Percentiles rank a stretch among this genome's conserved stretches.
phyloP scores from a whole-genome alignment of 2,113 vertebrate genomes.

The Dendropsophus ebraccatus region DNA sequence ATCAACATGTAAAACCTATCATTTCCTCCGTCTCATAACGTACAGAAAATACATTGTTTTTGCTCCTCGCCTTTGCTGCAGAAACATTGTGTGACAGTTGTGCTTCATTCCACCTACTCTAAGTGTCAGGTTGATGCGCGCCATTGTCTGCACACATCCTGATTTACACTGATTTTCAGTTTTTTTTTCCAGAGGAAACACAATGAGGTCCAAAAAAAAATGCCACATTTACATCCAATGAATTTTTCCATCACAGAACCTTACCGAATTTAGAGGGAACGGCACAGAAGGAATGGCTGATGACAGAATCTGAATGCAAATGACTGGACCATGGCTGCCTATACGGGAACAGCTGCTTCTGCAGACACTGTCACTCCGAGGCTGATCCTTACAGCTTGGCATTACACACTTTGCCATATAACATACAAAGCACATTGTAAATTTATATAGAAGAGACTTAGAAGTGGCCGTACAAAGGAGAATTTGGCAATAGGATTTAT shows the following conservation, averaged over 20 bases:
- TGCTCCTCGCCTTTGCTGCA: not conserved
- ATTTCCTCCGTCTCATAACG: not conserved
- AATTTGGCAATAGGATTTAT: not conserved
- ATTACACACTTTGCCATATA: not conserved
- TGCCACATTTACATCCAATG: not conserved
- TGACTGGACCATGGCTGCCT: not conserved
- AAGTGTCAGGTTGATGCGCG: conserved; percentile 9
- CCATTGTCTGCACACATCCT: conserved; percentile 10
- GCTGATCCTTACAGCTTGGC: not conserved
- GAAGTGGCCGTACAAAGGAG: not conserved
- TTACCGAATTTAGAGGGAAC: not conserved
- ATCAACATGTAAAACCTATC: conserved; percentile 14
- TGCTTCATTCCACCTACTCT: conserved; percentile 19
- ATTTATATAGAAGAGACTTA: not conserved
- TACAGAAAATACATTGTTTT: conserved; percentile 12
- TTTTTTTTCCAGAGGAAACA: not conserved
- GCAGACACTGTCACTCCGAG: not conserved
- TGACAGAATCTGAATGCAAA: not conserved
- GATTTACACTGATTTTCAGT: not conserved
- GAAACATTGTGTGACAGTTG: conserved; percentile 31
- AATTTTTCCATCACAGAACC: not conserved
- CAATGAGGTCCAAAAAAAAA: not conserved
- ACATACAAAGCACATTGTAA: not conserved
- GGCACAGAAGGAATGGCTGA: conserved; percentile 24
- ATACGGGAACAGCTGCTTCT: not conserved